phyloP scores from a whole-genome alignment of 1,140 invertebrate genomes.

The Drosophila melanica region DNA sequence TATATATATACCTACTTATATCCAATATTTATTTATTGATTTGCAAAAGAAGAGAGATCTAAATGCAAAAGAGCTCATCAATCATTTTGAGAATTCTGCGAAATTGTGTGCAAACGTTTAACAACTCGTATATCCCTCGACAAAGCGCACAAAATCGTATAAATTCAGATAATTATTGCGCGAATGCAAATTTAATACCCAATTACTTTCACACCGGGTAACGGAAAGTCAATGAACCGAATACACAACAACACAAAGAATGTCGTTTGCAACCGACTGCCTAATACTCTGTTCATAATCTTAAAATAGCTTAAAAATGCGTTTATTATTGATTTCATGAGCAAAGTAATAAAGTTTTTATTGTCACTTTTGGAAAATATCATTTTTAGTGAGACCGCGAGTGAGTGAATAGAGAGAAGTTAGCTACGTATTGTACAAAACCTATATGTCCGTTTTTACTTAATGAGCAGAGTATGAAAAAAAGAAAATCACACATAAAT shows the following conservation, averaged over 20 bases:
- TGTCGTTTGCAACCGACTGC: slow-evolving; percentile 3
- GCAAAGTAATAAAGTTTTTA: too few relatives aligned
- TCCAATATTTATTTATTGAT: slow-evolving; percentile 67
- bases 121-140: slow-evolving; percentile 63
- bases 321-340: too few relatives aligned
- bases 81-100: slow-evolving; percentile 66
- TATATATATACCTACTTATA: background rate
- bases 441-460: too few relatives aligned
- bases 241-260: slow-evolving; percentile 38
- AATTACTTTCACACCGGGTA: slow-evolving; percentile 54
- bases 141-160: slow-evolving; percentile 32
- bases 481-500: too few relatives aligned
- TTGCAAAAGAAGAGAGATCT: slow-evolving; percentile 26
- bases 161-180: slow-evolving; percentile 64
- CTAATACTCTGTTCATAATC: too few relatives aligned
- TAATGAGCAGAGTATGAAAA: too few relatives aligned
- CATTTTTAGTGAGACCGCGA: too few relatives aligned
- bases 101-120: slow-evolving; percentile 66
- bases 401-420: too few relatives aligned
- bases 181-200: slow-evolving; percentile 46
- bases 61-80: slow-evolving; percentile 63
- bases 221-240: slow-evolving; percentile 64
- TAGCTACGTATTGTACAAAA: too few relatives aligned
- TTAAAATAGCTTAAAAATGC: too few relatives aligned
- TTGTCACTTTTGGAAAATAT: too few relatives aligned